Percentiles rank a stretch among this genome's conserved stretches.
Conservation (phyloP, 2,888 invertebrate genomes). For the Caenorhabditis wallacei region DNA sequence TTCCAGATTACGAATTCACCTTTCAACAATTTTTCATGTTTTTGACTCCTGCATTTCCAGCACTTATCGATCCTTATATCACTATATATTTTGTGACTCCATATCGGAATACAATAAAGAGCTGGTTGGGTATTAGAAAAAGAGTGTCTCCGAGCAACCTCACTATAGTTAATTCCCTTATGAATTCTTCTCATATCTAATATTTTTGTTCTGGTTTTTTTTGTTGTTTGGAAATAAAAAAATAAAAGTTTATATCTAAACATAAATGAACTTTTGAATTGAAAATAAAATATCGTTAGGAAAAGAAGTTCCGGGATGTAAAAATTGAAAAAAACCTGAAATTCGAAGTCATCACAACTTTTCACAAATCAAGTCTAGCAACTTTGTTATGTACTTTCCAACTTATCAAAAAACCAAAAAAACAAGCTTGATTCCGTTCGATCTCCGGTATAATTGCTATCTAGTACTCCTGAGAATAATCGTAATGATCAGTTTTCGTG, state of each 20-base stretch:
- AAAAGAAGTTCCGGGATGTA: too few species aligned
- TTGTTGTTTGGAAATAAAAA: background rate
- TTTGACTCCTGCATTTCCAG: slow-evolving; percentile 33
- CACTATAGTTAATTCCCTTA: background rate
- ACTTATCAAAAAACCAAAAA: background rate
- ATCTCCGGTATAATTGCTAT: background rate
- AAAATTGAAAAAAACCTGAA: too few species aligned
- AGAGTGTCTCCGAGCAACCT: background rate
- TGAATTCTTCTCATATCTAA: background rate
- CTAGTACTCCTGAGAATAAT: background rate
- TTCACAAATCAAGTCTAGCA: too few species aligned
- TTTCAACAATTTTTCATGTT: slow-evolving; percentile 49
- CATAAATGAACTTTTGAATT: too few species aligned
- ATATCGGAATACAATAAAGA: slow-evolving; percentile 25
- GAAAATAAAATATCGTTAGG: too few species aligned
- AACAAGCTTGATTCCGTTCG: background rate
- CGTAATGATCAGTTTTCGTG: background rate
- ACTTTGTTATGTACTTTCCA: too few species aligned
- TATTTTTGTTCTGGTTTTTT: background rate
- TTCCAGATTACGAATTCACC: slow-evolving; percentile 36
- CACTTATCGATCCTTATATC: slow-evolving; percentile 35
- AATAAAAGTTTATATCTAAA: too few species aligned
- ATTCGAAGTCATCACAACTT: too few species aligned
- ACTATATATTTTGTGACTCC: slow-evolving; percentile 44
- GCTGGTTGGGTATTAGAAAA: background rate